phyloP scores from a whole-genome alignment of 2,797 vertebrate species.

The Zalophus californianus region DNA sequence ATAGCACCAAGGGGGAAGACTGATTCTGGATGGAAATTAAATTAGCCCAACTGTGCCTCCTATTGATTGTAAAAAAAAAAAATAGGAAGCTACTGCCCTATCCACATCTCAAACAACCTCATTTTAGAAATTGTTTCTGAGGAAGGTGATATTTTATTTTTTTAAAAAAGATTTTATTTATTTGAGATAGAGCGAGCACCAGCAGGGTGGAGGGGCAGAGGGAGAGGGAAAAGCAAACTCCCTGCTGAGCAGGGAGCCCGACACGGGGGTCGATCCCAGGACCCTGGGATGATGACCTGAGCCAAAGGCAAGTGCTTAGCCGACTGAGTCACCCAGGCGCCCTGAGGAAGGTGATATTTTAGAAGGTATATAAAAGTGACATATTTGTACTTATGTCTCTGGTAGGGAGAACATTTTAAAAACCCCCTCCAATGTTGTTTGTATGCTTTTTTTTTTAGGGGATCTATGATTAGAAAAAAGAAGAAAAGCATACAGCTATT shows the following conservation, averaged over 20 bases:
- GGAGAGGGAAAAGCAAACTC: neutral
- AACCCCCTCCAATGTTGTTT: conserved; percentile 5
- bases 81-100: conserved; percentile 39
- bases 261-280: too few species aligned
- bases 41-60: conserved; percentile 73
- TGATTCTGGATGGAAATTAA: conserved; percentile 59
- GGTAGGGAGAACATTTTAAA: conserved; percentile 57
- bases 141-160: conserved; percentile 34
- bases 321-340: neutral
- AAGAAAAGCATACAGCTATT: conserved; percentile 27
- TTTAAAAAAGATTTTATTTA: neutral
- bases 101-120: neutral
- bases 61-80: neutral
- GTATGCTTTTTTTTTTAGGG: neutral
- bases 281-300: neutral
- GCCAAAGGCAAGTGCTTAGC: neutral
- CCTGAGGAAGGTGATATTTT: conserved; percentile 52
- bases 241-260: neutral
- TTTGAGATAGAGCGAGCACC: neutral
- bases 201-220: neutral
- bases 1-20: conserved; percentile 26
- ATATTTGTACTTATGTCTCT: conserved; percentile 27
- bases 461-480: neutral
- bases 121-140: conserved; percentile 65
- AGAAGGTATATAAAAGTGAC: conserved; percentile 23